Conservation (phyloP, 2,113 vertebrate genomes). For the Fulmarus glacialis region DNA sequence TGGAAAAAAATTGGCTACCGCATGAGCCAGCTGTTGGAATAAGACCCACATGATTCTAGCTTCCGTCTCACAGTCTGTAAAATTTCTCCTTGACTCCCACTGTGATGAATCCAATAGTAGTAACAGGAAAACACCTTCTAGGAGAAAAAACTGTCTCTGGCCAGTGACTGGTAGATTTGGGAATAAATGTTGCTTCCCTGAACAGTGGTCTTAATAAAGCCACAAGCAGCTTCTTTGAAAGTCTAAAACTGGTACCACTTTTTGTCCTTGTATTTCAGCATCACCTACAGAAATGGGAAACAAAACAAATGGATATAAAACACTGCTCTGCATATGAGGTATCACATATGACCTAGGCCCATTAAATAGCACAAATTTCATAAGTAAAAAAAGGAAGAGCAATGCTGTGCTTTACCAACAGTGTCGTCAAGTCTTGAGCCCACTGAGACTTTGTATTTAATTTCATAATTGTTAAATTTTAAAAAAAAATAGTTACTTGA, state of each 20-base stretch:
- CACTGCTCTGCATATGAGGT: background rate
- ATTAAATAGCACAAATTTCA: background rate
- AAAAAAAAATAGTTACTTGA: background rate
- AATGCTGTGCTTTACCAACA: background rate
- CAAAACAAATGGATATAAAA: background rate
- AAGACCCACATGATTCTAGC: conserved; percentile 7
- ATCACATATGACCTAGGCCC: background rate
- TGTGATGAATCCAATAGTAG: conserved; percentile 52
- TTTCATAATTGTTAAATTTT: background rate
- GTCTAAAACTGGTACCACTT: conserved; percentile 99
- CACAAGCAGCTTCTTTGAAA: conserved; percentile 40
- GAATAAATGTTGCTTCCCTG: conserved; percentile 75
- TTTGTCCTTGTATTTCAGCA: conserved; percentile 99
- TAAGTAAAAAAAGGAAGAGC: background rate
- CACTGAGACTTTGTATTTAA: background rate
- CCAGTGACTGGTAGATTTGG: conserved; percentile 58
- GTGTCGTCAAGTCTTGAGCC: background rate
- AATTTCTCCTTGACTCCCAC: conserved; percentile 46
- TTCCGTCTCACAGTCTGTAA: background rate
- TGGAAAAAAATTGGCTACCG: background rate
- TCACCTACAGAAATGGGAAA: conserved; percentile 81
- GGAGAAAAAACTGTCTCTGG: conserved; percentile 68
- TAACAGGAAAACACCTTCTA: conserved; percentile 62
- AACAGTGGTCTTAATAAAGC: conserved; percentile 67
- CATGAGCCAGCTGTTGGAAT: conserved; percentile 13